These are phyloP conservation scores for Diogma glabrata DNA, from an alignment of 2,888 invertebrate genomes.

Conservation along the genomic window DNA sequence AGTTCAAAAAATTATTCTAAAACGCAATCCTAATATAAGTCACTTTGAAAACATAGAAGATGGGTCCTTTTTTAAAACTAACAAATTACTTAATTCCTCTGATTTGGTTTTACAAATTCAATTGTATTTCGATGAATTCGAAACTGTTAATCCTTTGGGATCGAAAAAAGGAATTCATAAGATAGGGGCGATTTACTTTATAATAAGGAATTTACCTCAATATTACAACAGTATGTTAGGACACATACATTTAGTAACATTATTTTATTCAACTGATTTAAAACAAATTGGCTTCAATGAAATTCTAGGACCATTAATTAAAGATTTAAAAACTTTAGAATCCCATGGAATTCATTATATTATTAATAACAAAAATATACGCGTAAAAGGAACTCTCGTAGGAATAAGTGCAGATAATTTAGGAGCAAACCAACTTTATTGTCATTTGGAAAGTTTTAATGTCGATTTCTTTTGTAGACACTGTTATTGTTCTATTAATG, in stretches of 20 bases:
- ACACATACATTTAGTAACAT: constrained; percentile 16
- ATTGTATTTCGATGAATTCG: constrained; percentile 16
- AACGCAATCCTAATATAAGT: background rate
- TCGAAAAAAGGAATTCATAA: constrained; percentile 18
- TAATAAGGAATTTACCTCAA: constrained; percentile 16
- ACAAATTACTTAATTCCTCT: background rate
- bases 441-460: constrained; percentile 5
- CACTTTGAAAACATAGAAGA: background rate
- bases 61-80: constrained; percentile 1
- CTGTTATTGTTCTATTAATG: background rate
- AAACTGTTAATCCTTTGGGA: background rate
- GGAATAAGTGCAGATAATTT: background rate
- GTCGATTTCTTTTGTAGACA: constrained; percentile 4
- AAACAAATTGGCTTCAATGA: constrained; percentile 13
- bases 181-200: constrained; percentile 20
- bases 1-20: background rate
- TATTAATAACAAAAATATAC: background rate
- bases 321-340: constrained; percentile 17
- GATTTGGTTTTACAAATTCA: constrained; percentile 14
- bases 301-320: constrained; percentile 14
- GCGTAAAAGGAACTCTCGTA: background rate
- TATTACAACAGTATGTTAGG: constrained; percentile 12
- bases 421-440: constrained; percentile 1
- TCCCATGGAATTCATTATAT: constrained; percentile 10
- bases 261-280: constrained; percentile 16